Evolutionary conservation across 1,140 invertebrate species (phyloP).

Genomic region (Heliconius congener): DNA sequence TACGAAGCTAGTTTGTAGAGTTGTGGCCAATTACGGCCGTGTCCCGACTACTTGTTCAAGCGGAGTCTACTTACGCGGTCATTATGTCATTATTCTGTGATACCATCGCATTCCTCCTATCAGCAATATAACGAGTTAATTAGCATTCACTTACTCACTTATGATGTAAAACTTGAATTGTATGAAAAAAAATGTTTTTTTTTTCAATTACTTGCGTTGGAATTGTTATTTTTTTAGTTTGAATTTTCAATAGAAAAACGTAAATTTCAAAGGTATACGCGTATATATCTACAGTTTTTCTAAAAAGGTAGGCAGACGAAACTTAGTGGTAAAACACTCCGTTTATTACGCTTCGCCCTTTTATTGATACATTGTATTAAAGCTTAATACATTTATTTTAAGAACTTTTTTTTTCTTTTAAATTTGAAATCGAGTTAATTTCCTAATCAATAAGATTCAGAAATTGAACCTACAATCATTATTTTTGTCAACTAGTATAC

Average conservation of each 20-base stretch:
- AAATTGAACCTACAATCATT: background rate
- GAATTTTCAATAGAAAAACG: background rate
- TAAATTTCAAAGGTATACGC: background rate
- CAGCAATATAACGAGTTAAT: conserved; percentile 37
- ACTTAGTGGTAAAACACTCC: background rate
- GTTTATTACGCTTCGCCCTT: background rate
- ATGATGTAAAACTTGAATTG: background rate
- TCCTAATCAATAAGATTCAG: no score
- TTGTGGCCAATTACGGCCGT: conserved; percentile 33
- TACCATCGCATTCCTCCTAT: conserved; percentile 37
- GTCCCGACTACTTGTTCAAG: conserved; percentile 15
- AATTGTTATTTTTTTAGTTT: background rate
- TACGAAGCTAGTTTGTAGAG: conserved; percentile 33
- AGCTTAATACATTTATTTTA: no score
- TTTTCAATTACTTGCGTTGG: background rate
- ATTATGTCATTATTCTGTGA: conserved; percentile 45
- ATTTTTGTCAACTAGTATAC: background rate
- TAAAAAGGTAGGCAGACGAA: background rate
- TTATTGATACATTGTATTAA: background rate
- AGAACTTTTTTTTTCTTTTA: no score
- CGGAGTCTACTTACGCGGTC: conserved; percentile 33
- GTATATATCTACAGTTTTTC: no score
- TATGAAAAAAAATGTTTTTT: background rate
- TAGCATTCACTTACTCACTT: conserved; percentile 24
- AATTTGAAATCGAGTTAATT: no score